Conservation (phyloP, 2,888 invertebrate genomes). For the Drosophila crucigera region DNA sequence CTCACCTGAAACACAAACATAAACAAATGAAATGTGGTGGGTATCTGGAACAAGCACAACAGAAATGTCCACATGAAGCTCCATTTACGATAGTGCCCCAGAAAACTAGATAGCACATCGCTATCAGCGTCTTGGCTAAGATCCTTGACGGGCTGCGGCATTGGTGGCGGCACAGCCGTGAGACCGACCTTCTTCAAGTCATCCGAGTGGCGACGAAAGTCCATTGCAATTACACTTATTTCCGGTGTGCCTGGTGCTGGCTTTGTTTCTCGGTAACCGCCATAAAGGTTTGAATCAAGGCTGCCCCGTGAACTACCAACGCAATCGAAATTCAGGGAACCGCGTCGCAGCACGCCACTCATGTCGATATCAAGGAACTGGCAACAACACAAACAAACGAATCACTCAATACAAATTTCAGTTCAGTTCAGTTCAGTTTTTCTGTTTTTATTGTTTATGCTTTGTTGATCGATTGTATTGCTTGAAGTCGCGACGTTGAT, state of each 20-base stretch:
- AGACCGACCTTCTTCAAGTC: conserved; percentile 79
- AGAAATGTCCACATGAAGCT: conserved; percentile 87
- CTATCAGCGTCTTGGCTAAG: conserved; percentile 83
- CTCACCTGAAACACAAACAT: conserved; percentile 87
- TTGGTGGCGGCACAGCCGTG: conserved; percentile 8
- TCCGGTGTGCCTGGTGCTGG: conserved; percentile 80
- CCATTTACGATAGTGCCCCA: conserved; percentile 88
- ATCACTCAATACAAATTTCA: conserved; percentile 28
- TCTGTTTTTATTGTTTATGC: conserved; percentile 22
- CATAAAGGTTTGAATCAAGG: conserved; percentile 77
- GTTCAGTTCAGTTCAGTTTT: neutral
- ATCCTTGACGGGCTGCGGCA: conserved; percentile 40
- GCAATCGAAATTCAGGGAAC: conserved; percentile 81
- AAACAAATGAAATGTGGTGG: conserved; percentile 89
- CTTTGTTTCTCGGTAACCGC: conserved; percentile 78
- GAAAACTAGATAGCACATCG: conserved; percentile 87
- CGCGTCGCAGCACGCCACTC: conserved; percentile 84
- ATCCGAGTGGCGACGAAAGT: conserved; percentile 83
- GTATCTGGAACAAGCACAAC: conserved; percentile 87
- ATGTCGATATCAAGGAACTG: conserved; percentile 53
- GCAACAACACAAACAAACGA: conserved; percentile 1
- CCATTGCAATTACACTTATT: conserved; percentile 83
- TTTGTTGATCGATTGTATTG: conserved; percentile 53
- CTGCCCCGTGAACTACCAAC: conserved; percentile 71
- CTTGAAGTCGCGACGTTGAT: conserved; percentile 51